Base-by-base conservation (phyloP, 2,113 vertebrate species). In the Oenanthe oenanthe region DNA sequence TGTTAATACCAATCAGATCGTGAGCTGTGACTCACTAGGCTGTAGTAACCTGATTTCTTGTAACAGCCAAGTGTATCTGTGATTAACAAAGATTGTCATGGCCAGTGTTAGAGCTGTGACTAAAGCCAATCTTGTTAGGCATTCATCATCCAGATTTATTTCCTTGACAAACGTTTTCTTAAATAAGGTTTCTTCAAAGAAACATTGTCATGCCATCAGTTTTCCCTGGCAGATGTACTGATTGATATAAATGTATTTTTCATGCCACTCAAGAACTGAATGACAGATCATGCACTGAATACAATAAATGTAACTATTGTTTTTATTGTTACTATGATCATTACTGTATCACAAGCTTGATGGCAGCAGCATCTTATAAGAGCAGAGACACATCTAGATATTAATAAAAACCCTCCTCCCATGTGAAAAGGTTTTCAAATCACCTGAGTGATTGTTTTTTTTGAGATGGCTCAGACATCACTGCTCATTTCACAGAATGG, bases 141-240 rank as follows among this genome's bases (percentile, higher is more conserved):
- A 45, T 93, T 89, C 73, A n/a, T 93, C 80, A 91, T 18, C 58
- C 40, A 65, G 65, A 95, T 89, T 91, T 82, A 89, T 91, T 84
- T 93, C 54, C 70, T 91, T 89, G 81, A 91, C 87, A 79, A 68
- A 93, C 95, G 66, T 91, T 95, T 89, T 70, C 54, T 88, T 95
- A 72, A 95, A 85, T 72, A 92, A 82, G 36, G 45, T 58, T 92
- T 89, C 77, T 47, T 87, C 7, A 14, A 85, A 89, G 84, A 97
- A 96, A 92, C 66, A 61, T 65, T 79, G 70, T 92, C 62, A 66
- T 89, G 73, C 89, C 45, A 56, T 95, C 84, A 91, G 0, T 92
- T 92, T 91, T 95, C 45, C 45, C 50, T 89, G 77, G 70, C 70
- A 89, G 70, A 89, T 78, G 43, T 89, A 92, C 42, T 94, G 68